Evolutionary conservation across 1,140 invertebrate species (phyloP).

Genomic region (Bombus superbus): DNA sequence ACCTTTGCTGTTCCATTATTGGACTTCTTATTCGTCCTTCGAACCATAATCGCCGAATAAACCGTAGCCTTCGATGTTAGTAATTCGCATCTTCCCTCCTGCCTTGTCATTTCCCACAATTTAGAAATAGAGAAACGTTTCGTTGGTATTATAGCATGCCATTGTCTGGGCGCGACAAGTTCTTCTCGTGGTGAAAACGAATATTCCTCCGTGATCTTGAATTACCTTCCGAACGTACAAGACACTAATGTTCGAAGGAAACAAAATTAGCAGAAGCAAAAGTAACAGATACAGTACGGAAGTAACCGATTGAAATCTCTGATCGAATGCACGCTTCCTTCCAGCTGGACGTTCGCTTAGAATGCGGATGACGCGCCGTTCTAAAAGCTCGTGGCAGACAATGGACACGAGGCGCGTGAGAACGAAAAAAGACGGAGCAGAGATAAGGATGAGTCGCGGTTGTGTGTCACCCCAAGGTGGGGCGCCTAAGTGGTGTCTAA

Average conservation of each 20-base stretch:
- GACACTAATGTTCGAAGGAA: too few relatives aligned
- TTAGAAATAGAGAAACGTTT: too few relatives aligned
- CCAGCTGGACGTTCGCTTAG: conserved; percentile 22
- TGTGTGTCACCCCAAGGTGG: conserved; percentile 68
- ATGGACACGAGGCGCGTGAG: conserved; percentile 39
- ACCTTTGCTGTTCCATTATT: conserved; percentile 21
- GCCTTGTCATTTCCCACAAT: not conserved
- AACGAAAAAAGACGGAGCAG: conserved; percentile 40
- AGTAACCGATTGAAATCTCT: not conserved
- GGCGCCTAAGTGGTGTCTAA: conserved; percentile 75
- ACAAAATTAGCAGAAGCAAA: too few relatives aligned
- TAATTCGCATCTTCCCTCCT: conserved; percentile 29
- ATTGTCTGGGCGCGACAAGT: too few relatives aligned
- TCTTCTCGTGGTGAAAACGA: too few relatives aligned
- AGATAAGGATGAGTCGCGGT: conserved; percentile 75
- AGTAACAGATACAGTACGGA: too few relatives aligned
- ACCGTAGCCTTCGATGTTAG: conserved; percentile 65
- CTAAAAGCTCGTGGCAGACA: conserved; percentile 71
- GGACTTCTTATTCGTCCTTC: conserved; percentile 70
- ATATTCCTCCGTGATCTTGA: too few relatives aligned
- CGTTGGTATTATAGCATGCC: too few relatives aligned
- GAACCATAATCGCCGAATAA: conserved; percentile 53
- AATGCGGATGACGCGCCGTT: conserved; percentile 57
- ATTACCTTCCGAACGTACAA: too few relatives aligned
- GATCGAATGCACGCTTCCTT: not conserved